Evolutionary conservation across 2,113 vertebrate genomes (phyloP).

Genomic region (Geococcyx californianus): DNA sequence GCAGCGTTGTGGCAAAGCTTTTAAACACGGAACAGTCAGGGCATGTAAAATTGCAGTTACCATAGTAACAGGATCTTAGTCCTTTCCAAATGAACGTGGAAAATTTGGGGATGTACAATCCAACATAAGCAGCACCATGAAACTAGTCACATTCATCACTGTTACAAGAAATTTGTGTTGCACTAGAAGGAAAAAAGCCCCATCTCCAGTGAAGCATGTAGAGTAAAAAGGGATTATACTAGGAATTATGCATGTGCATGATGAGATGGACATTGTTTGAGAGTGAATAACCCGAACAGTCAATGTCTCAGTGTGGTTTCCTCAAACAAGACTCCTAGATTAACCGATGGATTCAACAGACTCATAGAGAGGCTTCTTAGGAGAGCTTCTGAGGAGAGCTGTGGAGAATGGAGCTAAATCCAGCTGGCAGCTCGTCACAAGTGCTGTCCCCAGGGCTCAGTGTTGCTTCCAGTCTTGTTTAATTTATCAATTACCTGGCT

Average conservation of each 20-base stretch:
- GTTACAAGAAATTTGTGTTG: not conserved
- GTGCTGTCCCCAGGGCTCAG: too few relatives aligned
- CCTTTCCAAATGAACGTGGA: conserved; percentile 37
- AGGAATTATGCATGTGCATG: not conserved
- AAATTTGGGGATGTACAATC: not conserved
- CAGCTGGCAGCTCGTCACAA: too few relatives aligned
- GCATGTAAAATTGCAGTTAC: conserved; percentile 48
- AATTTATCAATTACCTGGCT: too few relatives aligned
- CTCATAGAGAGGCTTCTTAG: not conserved
- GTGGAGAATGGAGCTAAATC: too few relatives aligned
- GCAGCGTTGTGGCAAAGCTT: not conserved
- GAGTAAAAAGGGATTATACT: not conserved
- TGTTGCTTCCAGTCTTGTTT: too few relatives aligned
- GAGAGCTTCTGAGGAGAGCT: not conserved
- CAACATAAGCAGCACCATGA: not conserved
- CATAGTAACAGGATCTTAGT: conserved; percentile 51
- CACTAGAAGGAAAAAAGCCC: not conserved
- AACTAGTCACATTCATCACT: not conserved
- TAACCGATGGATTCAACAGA: not conserved
- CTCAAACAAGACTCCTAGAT: not conserved
- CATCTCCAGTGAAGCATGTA: not conserved
- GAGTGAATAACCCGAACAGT: not conserved
- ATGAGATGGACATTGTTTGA: not conserved
- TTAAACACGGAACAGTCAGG: conserved; percentile 15
- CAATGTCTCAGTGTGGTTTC: not conserved